Evolutionary conservation across 1,140 invertebrate genomes (phyloP).

Genomic region (Zaprionus capensis): DNA sequence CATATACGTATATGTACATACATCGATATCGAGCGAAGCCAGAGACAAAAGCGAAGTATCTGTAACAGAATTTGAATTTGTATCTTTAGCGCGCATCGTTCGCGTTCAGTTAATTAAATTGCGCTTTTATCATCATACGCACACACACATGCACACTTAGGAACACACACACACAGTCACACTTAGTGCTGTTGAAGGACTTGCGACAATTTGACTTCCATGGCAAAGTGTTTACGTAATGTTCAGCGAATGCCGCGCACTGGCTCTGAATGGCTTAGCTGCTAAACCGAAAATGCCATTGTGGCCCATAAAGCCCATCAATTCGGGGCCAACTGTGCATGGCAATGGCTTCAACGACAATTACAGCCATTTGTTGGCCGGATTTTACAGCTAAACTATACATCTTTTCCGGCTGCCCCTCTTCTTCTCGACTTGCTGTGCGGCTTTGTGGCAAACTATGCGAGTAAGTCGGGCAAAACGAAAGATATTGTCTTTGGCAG

Average conservation of each 20-base stretch:
- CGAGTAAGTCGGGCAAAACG: constrained; percentile 14
- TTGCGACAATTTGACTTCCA: constrained; percentile 35
- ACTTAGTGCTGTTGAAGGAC: constrained; percentile 34
- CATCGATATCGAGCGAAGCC: constrained; percentile 33
- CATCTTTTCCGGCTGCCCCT: constrained; percentile 3
- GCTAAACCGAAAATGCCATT: constrained; percentile 42
- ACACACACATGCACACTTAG: neutral
- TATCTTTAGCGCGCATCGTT: constrained; percentile 30
- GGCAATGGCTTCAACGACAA: constrained; percentile 39
- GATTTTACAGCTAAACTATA: constrained; percentile 42
- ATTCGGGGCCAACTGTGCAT: constrained; percentile 27
- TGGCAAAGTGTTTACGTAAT: constrained; percentile 46
- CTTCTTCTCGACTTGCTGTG: neutral
- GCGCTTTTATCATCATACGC: constrained; percentile 47
- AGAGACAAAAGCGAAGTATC: constrained; percentile 19
- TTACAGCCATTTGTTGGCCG: constrained; percentile 44
- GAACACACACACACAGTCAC: neutral
- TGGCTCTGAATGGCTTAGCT: constrained; percentile 38
- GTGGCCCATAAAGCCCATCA: constrained; percentile 47
- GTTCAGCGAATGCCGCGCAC: constrained; percentile 13
- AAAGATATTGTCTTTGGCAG: constrained; percentile 5
- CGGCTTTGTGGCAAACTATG: constrained; percentile 6
- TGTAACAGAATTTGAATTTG: constrained; percentile 35
- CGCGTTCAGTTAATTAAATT: constrained; percentile 57
- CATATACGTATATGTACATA: neutral